Evolutionary conservation across 2,888 invertebrate genomes (phyloP).

Genomic region (Clitarchus hookeri): DNA sequence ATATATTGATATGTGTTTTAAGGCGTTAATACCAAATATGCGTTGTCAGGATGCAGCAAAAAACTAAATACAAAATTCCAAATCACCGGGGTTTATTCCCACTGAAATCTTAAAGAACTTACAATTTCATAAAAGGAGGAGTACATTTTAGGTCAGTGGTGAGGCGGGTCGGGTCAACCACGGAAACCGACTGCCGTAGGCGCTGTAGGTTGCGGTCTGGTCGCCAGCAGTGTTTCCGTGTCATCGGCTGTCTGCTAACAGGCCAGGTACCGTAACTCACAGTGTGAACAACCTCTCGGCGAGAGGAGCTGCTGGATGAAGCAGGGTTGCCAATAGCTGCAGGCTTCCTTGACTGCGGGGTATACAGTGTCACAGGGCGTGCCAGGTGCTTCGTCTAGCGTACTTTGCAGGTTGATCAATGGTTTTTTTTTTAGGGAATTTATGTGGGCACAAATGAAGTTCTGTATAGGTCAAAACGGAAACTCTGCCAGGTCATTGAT

Average conservation of each 20-base stretch:
- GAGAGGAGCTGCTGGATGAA: not conserved
- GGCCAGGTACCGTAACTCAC: not conserved
- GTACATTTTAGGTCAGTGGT: not conserved
- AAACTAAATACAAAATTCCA: no score
- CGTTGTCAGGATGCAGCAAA: no score
- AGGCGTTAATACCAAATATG: no score
- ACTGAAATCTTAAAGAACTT: no score
- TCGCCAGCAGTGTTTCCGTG: not conserved
- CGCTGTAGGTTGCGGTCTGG: not conserved
- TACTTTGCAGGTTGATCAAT: no score
- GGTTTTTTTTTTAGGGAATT: no score
- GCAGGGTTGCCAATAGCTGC: not conserved
- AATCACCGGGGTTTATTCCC: no score
- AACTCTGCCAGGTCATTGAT: no score
- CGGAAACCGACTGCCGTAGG: not conserved
- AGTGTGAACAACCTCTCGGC: constrained; percentile 2
- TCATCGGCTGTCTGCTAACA: not conserved
- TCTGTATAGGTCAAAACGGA: no score
- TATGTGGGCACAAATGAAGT: no score
- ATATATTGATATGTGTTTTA: no score
- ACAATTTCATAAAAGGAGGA: no score
- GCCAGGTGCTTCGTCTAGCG: not conserved
- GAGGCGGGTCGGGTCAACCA: not conserved
- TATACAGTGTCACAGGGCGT: not conserved
- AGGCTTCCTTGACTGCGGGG: not conserved